Conservation (phyloP, 2,888 invertebrate species). For the Sipha maydis region DNA sequence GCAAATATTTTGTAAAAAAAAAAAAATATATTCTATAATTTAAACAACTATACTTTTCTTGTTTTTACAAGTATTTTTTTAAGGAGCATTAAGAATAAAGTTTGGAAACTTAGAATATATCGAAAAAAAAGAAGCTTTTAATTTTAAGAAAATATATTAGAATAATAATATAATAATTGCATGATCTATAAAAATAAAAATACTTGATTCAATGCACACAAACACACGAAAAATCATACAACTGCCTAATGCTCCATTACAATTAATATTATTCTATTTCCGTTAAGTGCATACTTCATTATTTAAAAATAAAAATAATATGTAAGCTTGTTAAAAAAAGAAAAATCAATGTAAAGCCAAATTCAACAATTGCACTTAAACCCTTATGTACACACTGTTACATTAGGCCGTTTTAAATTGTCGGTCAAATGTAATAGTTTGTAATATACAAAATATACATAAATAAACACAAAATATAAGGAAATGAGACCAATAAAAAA, state of each 20-base stretch:
- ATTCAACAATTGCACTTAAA: slow-evolving; percentile 32
- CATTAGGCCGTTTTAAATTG: neutral
- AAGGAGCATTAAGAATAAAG: neutral
- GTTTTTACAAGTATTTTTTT: neutral
- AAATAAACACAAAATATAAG: slow-evolving; percentile 58
- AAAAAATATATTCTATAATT: slow-evolving; percentile 27
- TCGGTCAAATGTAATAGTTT: slow-evolving; percentile 39
- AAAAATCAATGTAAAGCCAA: slow-evolving; percentile 26
- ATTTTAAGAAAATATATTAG: neutral
- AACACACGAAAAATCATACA: slow-evolving; percentile 22
- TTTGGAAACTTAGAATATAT: slow-evolving; percentile 26
- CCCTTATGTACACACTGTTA: slow-evolving; percentile 7
- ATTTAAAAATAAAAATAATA: slow-evolving; percentile 8
- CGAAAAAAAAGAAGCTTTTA: neutral
- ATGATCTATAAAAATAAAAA: slow-evolving; percentile 26
- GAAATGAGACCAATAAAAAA: slow-evolving; percentile 59
- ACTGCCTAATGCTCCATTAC: slow-evolving; percentile 17
- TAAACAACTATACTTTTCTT: slow-evolving; percentile 15
- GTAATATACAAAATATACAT: slow-evolving; percentile 37
- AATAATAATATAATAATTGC: slow-evolving; percentile 17
- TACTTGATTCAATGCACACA: slow-evolving; percentile 13
- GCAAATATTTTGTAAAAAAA: slow-evolving; percentile 24
- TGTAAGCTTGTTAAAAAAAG: slow-evolving; percentile 5
- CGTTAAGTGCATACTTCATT: slow-evolving; percentile 19
- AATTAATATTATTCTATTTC: neutral